phyloP scores from a whole-genome alignment of 2,797 vertebrate species.

The Hirundo rustica region DNA sequence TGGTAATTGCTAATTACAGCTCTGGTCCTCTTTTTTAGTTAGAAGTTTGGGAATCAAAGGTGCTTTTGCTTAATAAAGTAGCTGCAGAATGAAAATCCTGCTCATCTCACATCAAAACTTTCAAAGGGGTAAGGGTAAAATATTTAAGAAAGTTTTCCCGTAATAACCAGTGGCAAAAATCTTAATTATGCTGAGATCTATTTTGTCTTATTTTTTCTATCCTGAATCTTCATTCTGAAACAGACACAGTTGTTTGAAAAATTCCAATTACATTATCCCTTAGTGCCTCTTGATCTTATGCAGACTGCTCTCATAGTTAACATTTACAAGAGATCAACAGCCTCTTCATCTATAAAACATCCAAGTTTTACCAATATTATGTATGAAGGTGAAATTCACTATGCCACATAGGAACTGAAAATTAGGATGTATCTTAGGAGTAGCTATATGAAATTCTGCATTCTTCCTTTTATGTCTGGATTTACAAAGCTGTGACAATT shows the following conservation, averaged over 20 bases:
- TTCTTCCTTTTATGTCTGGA: neutral
- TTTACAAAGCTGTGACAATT: neutral
- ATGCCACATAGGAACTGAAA: neutral
- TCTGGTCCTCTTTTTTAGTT: slow-evolving; percentile 41
- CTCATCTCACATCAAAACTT: slow-evolving; percentile 45
- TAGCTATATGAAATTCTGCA: neutral
- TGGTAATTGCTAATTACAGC: slow-evolving; percentile 29
- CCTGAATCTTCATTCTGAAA: slow-evolving; percentile 58
- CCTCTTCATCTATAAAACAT: slow-evolving; percentile 6
- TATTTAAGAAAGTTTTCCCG: slow-evolving; percentile 42
- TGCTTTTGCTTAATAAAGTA: slow-evolving; percentile 60
- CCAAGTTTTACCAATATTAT: slow-evolving; percentile 51
- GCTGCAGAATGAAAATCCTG: slow-evolving; percentile 55
- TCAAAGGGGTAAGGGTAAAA: slow-evolving; percentile 37
- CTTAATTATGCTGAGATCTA: slow-evolving; percentile 60
- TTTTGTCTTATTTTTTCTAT: slow-evolving; percentile 45
- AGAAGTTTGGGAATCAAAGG: slow-evolving; percentile 46
- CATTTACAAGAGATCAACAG: slow-evolving; percentile 60
- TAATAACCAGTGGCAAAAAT: slow-evolving; percentile 51
- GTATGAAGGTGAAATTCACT: slow-evolving; percentile 22
- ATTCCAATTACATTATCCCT: slow-evolving; percentile 61
- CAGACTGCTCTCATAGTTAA: slow-evolving; percentile 54
- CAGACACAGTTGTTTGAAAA: slow-evolving; percentile 64
- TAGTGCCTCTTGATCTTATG: slow-evolving; percentile 46
- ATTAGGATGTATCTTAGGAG: neutral